phyloP scores from a whole-genome alignment of 2,797 vertebrate genomes.

The Myoxocephalus aenaeus region DNA sequence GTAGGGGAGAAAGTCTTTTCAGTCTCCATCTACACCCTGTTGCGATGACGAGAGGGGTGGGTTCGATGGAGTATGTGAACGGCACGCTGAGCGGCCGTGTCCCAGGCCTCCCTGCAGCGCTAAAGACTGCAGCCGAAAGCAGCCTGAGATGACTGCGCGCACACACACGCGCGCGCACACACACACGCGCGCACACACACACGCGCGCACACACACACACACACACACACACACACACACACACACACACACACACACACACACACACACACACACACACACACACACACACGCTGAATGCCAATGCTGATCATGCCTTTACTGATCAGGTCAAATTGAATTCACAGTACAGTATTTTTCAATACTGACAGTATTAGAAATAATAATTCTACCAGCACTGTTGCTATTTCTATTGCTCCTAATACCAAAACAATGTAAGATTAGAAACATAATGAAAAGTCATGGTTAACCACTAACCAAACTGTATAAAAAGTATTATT shows the following conservation, averaged over 20 bases:
- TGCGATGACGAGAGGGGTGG: not conserved
- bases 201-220: too few species aligned
- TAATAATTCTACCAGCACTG: not conserved
- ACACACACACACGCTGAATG: not conserved
- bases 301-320: not conserved
- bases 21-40: slow-evolving; percentile 34
- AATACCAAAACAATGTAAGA: not conserved
- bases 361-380: not conserved
- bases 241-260: not conserved
- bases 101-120: slow-evolving; percentile 28
- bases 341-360: not conserved
- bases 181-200: too few species aligned
- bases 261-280: slow-evolving; percentile 1
- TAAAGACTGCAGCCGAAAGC: slow-evolving; percentile 30
- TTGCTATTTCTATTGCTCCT: too few species aligned
- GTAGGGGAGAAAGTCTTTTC: slow-evolving; percentile 23
- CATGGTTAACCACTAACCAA: too few species aligned
- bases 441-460: too few species aligned
- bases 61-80: slow-evolving; percentile 48
- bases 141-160: slow-evolving; percentile 9
- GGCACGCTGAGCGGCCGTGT: slow-evolving; percentile 25
- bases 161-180: too few species aligned
- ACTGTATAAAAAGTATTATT: not conserved
- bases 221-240: slow-evolving; percentile 6
- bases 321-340: too few species aligned